These are phyloP conservation scores for Agelastica alni DNA, from an alignment of 2,888 invertebrate genomes.

Conservation along the genomic window DNA sequence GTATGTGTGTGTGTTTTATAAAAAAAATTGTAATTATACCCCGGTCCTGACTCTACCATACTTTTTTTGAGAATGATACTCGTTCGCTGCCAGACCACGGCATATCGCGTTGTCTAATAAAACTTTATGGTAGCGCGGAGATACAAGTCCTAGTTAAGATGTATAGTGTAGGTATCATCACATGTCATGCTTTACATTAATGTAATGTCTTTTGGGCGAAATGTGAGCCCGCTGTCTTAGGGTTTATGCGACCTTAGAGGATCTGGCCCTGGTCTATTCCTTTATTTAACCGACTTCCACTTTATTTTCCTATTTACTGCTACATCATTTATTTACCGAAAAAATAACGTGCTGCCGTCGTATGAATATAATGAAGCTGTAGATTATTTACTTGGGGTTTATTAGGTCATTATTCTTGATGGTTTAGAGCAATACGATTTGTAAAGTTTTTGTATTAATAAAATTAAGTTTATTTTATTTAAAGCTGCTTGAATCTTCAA, in stretches of 20 bases:
- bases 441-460: no score
- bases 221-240: conserved; percentile 1
- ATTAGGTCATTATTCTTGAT: no score
- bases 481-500: no score
- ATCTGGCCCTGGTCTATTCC: conserved; percentile 24
- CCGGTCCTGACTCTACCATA: not conserved
- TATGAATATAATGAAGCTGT: no score
- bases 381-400: no score
- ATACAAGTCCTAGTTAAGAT: conserved; percentile 40
- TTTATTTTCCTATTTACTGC: conserved; percentile 32
- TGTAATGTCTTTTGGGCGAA: conserved; percentile 36
- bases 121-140: conserved; percentile 46
- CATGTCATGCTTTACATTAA: conserved; percentile 44
- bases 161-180: conserved; percentile 40
- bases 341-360: no score
- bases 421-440: no score
- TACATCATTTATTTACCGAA: conserved; percentile 26
- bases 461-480: no score
- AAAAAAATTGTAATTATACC: no score
- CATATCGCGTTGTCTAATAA: conserved; percentile 35
- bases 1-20: no score
- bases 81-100: conserved; percentile 1
- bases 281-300: conserved; percentile 32
- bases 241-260: conserved; percentile 29
- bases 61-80: conserved; percentile 7